Evolutionary conservation across 2,113 vertebrate genomes (phyloP).

Genomic region (Phalacrocorax carbo): DNA sequence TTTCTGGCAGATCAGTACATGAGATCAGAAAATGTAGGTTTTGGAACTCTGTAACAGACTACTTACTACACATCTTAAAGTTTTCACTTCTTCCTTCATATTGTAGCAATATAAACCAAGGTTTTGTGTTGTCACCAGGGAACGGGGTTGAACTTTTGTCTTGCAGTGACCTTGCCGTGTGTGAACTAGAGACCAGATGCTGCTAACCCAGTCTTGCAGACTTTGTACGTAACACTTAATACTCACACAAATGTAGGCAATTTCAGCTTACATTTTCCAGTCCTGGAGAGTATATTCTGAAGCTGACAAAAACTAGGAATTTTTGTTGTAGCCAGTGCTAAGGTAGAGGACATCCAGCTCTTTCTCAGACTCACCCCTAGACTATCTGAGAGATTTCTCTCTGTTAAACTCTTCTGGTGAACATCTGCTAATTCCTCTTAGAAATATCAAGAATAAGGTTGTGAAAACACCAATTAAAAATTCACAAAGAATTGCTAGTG

Average conservation of each 20-base stretch:
- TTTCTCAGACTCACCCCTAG: background rate
- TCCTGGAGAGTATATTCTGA: background rate
- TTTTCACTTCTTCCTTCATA: background rate
- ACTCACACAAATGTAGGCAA: background rate
- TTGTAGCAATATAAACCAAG: background rate
- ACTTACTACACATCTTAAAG: background rate
- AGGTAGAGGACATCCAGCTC: background rate
- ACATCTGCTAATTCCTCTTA: constrained; percentile 55
- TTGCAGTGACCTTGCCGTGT: background rate
- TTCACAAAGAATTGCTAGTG: constrained; percentile 63
- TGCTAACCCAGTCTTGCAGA: background rate
- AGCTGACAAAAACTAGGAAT: background rate
- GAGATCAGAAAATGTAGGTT: background rate
- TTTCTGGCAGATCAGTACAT: background rate
- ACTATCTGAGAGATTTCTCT: background rate
- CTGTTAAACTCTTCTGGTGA: background rate
- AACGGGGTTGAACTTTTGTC: background rate
- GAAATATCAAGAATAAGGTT: constrained; percentile 53
- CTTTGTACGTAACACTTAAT: background rate
- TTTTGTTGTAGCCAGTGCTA: background rate
- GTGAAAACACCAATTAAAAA: constrained; percentile 69
- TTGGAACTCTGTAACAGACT: background rate
- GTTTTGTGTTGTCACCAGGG: background rate
- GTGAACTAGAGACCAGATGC: background rate
- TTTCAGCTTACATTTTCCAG: background rate